Evolutionary conservation across 2,113 vertebrate genomes (phyloP).

Genomic region (Tragulus kanchil): DNA sequence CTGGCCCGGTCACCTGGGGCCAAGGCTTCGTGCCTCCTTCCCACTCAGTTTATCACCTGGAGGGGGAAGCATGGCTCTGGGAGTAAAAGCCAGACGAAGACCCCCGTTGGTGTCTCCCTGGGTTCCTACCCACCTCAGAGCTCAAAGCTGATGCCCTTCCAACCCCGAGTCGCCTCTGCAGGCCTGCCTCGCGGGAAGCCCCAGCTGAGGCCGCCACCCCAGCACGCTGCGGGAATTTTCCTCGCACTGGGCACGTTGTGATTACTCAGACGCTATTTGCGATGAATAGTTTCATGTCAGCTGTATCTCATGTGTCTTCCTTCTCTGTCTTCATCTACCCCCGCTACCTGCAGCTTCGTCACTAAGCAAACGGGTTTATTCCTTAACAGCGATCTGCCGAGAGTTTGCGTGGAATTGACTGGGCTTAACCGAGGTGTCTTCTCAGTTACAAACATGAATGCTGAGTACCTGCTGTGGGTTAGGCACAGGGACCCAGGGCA

Average conservation of each 20-base stretch:
- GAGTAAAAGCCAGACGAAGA: neutral
- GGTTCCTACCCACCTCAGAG: neutral
- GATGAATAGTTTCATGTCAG: neutral
- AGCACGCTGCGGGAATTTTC: neutral
- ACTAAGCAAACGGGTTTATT: neutral
- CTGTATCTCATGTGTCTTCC: neutral
- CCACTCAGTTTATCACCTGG: slow-evolving; percentile 9
- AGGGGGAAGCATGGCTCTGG: neutral
- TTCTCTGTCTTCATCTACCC: neutral
- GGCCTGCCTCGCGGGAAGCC: neutral
- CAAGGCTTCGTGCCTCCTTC: neutral
- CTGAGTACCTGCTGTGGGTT: neutral
- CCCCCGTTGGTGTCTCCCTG: too few relatives aligned
- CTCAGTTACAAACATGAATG: neutral
- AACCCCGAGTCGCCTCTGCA: neutral
- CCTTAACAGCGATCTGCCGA: neutral
- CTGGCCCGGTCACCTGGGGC: neutral
- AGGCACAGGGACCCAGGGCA: neutral
- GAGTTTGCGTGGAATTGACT: neutral
- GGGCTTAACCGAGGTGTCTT: neutral
- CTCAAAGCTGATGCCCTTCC: neutral
- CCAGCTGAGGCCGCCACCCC: neutral
- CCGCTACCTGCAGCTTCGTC: neutral
- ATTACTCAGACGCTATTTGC: neutral
- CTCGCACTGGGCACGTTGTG: neutral